Evolutionary conservation across 2,888 invertebrate genomes (phyloP).

Genomic region (Lepidochitona cinerea): DNA sequence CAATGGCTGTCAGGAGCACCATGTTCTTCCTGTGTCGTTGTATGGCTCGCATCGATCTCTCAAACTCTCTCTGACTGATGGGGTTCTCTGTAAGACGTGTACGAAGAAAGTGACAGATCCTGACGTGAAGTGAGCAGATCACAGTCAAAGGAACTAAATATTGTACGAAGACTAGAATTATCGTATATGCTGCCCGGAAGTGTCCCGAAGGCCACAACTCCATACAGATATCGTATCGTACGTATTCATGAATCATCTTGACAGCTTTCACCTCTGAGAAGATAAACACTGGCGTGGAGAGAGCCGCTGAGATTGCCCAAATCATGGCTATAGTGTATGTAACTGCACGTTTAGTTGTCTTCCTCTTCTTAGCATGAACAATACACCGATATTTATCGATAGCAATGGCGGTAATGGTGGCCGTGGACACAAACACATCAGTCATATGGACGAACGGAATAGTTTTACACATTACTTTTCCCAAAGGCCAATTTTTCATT

Average conservation of each 20-base stretch:
- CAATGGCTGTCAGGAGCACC: conserved; percentile 61
- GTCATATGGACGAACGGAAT: conserved; percentile 54
- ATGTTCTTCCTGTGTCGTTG: conserved; percentile 65
- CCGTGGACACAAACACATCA: conserved; percentile 62
- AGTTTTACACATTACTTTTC: conserved; percentile 33
- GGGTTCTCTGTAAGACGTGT: conserved; percentile 61
- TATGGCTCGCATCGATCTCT: conserved; percentile 30
- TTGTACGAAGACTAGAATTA: conserved; percentile 53
- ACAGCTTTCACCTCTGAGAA: conserved; percentile 58
- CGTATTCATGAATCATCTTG: conserved; percentile 45
- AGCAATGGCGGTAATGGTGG: conserved; percentile 61
- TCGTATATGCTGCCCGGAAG: conserved; percentile 48
- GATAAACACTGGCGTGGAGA: conserved; percentile 56
- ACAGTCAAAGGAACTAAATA: conserved; percentile 53
- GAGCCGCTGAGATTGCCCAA: conserved; percentile 50
- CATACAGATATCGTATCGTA: conserved; percentile 67
- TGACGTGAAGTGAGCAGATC: conserved; percentile 50
- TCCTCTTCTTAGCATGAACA: conserved; percentile 34
- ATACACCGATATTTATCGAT: conserved; percentile 57
- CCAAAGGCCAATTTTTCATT: conserved; percentile 35
- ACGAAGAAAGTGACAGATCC: conserved; percentile 68
- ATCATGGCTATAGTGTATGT: conserved; percentile 39
- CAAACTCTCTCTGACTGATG: conserved; percentile 22
- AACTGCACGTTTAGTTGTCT: conserved; percentile 12
- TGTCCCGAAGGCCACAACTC: conserved; percentile 56